Percentiles rank a stretch among this genome's conserved stretches.
These are phyloP conservation scores for Falco punctatus DNA, from an alignment of 2,113 vertebrate genomes.

Conservation along the genomic window DNA sequence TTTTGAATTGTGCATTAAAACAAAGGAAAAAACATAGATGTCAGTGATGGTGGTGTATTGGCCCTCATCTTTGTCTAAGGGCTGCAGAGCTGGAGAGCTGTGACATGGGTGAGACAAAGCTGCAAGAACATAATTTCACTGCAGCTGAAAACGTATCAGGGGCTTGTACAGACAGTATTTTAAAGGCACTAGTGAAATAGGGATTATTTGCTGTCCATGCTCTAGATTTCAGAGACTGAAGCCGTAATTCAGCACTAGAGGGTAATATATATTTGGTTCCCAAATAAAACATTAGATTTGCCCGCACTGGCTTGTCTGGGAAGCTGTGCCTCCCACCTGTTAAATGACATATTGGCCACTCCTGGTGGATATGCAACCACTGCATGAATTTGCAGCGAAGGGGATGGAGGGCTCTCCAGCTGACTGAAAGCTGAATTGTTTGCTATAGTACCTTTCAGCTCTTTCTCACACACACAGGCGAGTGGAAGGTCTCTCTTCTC, in stretches of 20 bases:
- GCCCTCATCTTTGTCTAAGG: background rate
- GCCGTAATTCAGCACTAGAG: background rate
- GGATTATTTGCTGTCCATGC: background rate
- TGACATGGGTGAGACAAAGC: background rate
- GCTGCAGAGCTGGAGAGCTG: background rate
- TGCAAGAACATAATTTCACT: background rate
- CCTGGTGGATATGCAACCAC: background rate
- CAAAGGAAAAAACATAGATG: background rate
- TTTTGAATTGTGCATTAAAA: background rate
- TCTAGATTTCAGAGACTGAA: background rate
- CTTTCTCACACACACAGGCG: accelerated
- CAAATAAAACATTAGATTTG: background rate
- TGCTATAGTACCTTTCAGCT: background rate
- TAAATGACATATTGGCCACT: background rate
- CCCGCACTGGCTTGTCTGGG: background rate
- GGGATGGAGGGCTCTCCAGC: background rate
- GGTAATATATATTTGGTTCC: background rate
- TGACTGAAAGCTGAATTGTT: background rate
- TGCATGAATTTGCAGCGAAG: background rate
- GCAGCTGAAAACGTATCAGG: background rate
- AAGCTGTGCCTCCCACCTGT: background rate
- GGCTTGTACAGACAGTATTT: background rate
- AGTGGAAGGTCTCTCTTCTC: background rate
- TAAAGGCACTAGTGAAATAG: background rate
- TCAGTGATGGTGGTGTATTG: background rate